A percentile compares a stretch with the other conserved stretches of the same genome.
These are phyloP conservation scores for Vireo altiloquus DNA, from an alignment of 2,113 vertebrate species.

Conservation along the genomic window DNA sequence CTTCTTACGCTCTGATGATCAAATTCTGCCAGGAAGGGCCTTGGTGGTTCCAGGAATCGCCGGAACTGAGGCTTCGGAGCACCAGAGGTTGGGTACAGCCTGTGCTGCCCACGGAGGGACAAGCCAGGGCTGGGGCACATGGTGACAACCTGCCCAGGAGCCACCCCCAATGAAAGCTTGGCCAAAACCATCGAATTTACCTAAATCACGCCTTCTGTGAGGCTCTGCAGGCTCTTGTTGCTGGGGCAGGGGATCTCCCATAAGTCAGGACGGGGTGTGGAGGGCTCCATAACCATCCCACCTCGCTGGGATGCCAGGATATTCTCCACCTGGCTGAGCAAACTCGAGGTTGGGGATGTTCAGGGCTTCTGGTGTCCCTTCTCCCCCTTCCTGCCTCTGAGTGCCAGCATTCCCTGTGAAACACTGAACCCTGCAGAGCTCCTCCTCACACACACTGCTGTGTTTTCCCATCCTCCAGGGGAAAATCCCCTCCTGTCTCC, in stretches of 20 bases:
- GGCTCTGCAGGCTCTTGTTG: not conserved
- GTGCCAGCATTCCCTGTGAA: fast-evolving
- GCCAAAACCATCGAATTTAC: not conserved
- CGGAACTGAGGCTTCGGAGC: not conserved
- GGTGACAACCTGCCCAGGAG: not conserved
- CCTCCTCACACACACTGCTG: not conserved
- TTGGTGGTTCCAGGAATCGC: constrained; percentile 32
- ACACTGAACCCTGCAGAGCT: not conserved
- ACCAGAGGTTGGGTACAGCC: not conserved
- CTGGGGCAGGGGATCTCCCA: fast-evolving
- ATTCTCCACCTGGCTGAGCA: not conserved
- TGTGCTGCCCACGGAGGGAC: not conserved
- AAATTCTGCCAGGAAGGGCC: constrained; percentile 3
- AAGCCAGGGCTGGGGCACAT: not conserved
- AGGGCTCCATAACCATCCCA: not conserved
- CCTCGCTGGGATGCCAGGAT: fast-evolving
- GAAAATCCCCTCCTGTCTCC: not conserved
- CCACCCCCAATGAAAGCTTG: not conserved
- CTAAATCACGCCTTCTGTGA: not conserved
- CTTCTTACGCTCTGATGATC: not conserved
- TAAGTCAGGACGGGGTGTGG: fast-evolving
- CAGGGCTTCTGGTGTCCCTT: not conserved
- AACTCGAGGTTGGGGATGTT: not conserved
- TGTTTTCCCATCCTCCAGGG: not conserved
- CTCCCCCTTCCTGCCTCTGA: not conserved